Percentiles rank a stretch among this genome's conserved stretches.
Evolutionary conservation across 1,140 invertebrate species (phyloP).

Genomic region (Drosophila bipectinata): DNA sequence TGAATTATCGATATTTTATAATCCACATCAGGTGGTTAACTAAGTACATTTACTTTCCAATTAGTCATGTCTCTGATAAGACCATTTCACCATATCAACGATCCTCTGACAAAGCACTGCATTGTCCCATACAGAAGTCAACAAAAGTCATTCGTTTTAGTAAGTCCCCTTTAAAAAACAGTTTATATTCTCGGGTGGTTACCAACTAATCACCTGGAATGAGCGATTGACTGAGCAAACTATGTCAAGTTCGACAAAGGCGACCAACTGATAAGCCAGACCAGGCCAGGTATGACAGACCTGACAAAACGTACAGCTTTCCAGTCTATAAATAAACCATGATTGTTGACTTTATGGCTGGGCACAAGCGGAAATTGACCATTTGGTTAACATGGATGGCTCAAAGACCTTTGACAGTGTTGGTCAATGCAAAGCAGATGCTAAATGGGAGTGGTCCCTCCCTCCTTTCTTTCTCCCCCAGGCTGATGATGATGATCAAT

Average conservation of each 20-base stretch:
- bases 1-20: slow-evolving; percentile 2
- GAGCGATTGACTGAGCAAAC: slow-evolving; percentile 27
- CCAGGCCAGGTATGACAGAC: background rate
- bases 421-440: slow-evolving; percentile 60
- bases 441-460: slow-evolving; percentile 33
- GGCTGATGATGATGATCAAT: slow-evolving; percentile 59
- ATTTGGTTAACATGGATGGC: slow-evolving; percentile 58
- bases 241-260: slow-evolving; percentile 25
- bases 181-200: slow-evolving; percentile 5
- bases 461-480: no score
- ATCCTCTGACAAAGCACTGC: slow-evolving; percentile 6
- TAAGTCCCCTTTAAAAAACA: slow-evolving; percentile 10
- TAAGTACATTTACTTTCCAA: no score
- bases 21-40: background rate
- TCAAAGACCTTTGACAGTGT: slow-evolving; percentile 63
- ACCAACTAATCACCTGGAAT: slow-evolving; percentile 7
- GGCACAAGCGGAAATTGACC: slow-evolving; percentile 66
- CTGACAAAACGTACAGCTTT: background rate
- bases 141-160: slow-evolving; percentile 5
- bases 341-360: slow-evolving; percentile 50
- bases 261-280: slow-evolving; percentile 25
- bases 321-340: slow-evolving; percentile 45
- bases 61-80: slow-evolving; percentile 18
- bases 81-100: background rate
- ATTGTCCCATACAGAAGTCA: background rate